Percentiles rank a stretch among this genome's conserved stretches.
These are phyloP conservation scores for Drepana arcuata DNA, from an alignment of 1,140 invertebrate genomes.

Conservation along the genomic window DNA sequence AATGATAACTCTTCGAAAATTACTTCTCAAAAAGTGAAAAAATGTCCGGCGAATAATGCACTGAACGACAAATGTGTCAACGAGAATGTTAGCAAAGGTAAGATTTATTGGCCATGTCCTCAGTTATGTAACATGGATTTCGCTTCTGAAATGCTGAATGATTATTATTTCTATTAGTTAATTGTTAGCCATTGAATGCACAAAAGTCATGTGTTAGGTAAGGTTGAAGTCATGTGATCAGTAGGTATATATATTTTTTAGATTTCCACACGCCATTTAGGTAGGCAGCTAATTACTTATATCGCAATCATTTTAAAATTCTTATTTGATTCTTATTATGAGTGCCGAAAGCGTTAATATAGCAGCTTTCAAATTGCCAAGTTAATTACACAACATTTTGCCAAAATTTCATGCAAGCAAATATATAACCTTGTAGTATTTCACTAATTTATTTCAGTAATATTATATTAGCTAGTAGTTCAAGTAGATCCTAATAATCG, in stretches of 20 bases:
- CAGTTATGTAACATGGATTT: constrained; percentile 70
- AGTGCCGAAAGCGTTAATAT: too few species aligned
- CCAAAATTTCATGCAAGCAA: neutral
- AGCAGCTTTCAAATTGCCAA: too few species aligned
- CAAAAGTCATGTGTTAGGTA: constrained; percentile 42
- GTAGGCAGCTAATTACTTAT: too few species aligned
- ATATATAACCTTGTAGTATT: neutral
- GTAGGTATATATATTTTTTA: neutral
- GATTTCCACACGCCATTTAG: too few species aligned
- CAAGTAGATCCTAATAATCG: too few species aligned
- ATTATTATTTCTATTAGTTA: constrained; percentile 17
- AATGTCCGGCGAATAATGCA: constrained; percentile 51
- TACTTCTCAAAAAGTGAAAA: constrained; percentile 67
- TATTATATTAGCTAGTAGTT: too few species aligned
- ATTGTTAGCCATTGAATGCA: constrained; percentile 23
- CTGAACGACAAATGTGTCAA: constrained; percentile 49
- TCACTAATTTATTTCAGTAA: too few species aligned
- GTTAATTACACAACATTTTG: neutral
- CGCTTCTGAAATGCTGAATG: too few species aligned
- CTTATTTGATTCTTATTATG: too few species aligned
- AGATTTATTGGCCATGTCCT: constrained; percentile 55
- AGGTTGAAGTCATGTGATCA: constrained; percentile 26
- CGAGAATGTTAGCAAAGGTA: constrained; percentile 65
- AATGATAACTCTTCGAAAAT: constrained; percentile 66
- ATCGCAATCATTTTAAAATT: too few species aligned